phyloP scores from a whole-genome alignment of 2,888 invertebrate genomes.

The Calephelis perditalis region DNA sequence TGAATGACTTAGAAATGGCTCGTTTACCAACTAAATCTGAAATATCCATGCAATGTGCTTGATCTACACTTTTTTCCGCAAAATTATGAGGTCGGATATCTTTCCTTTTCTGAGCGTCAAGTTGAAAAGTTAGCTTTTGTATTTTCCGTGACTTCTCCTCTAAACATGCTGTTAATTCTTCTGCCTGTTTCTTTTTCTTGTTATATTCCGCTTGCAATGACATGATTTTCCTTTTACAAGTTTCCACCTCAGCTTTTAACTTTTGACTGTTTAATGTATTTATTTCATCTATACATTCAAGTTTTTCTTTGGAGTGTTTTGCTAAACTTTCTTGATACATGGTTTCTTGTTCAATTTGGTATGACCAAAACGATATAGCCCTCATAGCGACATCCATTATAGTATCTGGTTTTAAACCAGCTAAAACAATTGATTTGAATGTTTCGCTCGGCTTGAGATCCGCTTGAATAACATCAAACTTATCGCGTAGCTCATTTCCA shows the following conservation, averaged over 20 bases:
- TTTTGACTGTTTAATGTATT: constrained; percentile 64
- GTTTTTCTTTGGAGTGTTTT: constrained; percentile 64
- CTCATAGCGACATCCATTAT: constrained; percentile 76
- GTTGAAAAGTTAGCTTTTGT: constrained; percentile 65
- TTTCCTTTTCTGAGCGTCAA: constrained; percentile 62
- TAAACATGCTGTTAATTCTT: constrained; percentile 58
- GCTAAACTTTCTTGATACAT: constrained; percentile 68
- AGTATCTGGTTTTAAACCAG: constrained; percentile 72
- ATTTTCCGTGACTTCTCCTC: constrained; percentile 68
- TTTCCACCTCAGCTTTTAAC: constrained; percentile 66
- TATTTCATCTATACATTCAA: constrained; percentile 66
- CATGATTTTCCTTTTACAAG: constrained; percentile 61
- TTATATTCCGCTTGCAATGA: constrained; percentile 61
- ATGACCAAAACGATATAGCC: constrained; percentile 76
- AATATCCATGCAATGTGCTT: constrained; percentile 62
- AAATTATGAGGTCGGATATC: constrained; percentile 51
- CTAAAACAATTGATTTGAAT: constrained; percentile 72
- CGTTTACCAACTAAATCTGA: constrained; percentile 60
- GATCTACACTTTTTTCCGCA: constrained; percentile 41
- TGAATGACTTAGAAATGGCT: constrained; percentile 53
- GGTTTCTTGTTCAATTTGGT: constrained; percentile 73
- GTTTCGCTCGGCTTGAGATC: constrained; percentile 72
- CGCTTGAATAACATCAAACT: constrained; percentile 74
- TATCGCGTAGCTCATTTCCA: constrained; percentile 65
- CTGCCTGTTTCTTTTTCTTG: constrained; percentile 65